A percentile compares a stretch with the other conserved stretches of the same genome.
phyloP scores from a whole-genome alignment of 2,888 invertebrate genomes.

The Acrobasis suavella region DNA sequence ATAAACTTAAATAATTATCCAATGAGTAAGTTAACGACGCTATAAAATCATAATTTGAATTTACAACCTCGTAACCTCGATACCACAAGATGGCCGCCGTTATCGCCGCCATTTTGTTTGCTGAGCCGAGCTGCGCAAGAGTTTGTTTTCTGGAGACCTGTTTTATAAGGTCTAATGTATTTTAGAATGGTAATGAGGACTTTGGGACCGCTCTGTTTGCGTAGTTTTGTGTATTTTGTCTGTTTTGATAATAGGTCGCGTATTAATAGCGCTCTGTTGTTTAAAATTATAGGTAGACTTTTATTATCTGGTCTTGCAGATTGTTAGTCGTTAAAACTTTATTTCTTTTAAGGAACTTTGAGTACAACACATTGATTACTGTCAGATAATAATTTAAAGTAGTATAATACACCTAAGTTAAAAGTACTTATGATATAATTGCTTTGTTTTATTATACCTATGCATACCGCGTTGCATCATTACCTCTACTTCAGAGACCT shows the following conservation, averaged over 20 bases:
- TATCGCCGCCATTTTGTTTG: conserved; percentile 78
- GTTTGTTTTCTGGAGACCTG: conserved; percentile 75
- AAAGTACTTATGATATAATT: no score
- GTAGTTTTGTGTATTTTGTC: conserved; percentile 13
- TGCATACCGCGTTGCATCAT: no score
- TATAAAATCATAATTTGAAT: conserved; percentile 71
- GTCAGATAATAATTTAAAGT: no score
- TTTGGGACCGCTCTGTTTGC: conserved; percentile 40
- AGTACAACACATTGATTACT: no score
- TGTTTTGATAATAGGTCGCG: conserved; percentile 16
- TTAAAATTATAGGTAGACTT: conserved; percentile 3
- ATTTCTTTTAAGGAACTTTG: not conserved
- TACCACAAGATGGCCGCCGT: conserved; percentile 73
- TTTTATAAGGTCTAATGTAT: conserved; percentile 65
- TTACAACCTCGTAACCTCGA: conserved; percentile 73
- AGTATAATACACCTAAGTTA: no score
- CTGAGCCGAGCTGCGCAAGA: conserved; percentile 72
- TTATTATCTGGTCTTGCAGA: not conserved
- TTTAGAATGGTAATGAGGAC: conserved; percentile 66
- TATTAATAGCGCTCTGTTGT: conserved; percentile 5
- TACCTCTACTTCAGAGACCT: no score
- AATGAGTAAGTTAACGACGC: conserved; percentile 31
- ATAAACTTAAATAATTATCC: conserved; percentile 26
- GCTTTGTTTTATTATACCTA: no score
- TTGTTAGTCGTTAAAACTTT: not conserved